Evolutionary conservation across 2,888 invertebrate genomes (phyloP), one percentile per base, ranked within the genome.

Genomic region (Chelonus formosanus): DNA sequence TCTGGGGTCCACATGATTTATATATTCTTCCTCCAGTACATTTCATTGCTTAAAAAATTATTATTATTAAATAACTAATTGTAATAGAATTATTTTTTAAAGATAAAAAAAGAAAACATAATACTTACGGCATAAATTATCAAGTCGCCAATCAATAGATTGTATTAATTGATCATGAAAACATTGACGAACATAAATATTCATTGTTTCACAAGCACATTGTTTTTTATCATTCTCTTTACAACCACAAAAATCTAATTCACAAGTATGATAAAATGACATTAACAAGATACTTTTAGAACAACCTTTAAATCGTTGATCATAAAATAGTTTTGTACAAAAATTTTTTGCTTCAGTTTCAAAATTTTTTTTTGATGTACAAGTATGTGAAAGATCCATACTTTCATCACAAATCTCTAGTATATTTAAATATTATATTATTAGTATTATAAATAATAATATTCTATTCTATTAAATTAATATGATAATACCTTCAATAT

Each of bases 111-210:
- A 48, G 47, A 8, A 36, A 65, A 48, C 56, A 59, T 66, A 65
- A 52, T 71, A 89, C 93, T 91, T 86, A 96, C 96, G 93, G 80
- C 96, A 96, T 54, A 91, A 89, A 5, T 90, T 88, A n/a, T 88
- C 85, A 75, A 91, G 91, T 58, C 96, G 88, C 96, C 96, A 96
- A 50, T 88, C 88, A 59, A 87, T 85, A 74, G 90, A 86, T 32
- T 86, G 86, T 0, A 90, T 84, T 2, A 77, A 32, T 2, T 91
- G 92, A 61, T 89, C 88, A 3, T 90, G 86, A 3, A 87, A 85
- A 76, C 95, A 96, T 73, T 94, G 92, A 73, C 90, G 88, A 0
- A 93, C 91, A 78, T 92, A 91, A 62, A 93, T 91, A 0, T 91
- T 88, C 64, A 95, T 87, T 0, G 93, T 90, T 70, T 90, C 88